Evolutionary conservation across 2,888 invertebrate species (phyloP), one percentile per base, ranked within the genome.

Genomic region (Phaedon cochleariae): DNA sequence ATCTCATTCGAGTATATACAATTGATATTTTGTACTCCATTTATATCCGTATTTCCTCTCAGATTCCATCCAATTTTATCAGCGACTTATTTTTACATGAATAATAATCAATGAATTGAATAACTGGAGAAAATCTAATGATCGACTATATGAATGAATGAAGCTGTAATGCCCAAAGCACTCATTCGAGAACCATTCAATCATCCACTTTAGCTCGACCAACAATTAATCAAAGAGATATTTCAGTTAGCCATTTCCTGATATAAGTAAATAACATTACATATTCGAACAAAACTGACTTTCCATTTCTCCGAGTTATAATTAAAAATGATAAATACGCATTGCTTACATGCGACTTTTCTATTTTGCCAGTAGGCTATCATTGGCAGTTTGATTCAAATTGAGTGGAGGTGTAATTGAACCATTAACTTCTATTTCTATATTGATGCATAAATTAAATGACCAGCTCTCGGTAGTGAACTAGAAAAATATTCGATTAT

Each of bases 261-360:
- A 65, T 41, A 41, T 57, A 64, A 62, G 60, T 55, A 57, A 64
- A 54, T 62, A 60, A 51, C 64, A 69, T 67, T 63, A 60, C 61
- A 69, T 62, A 67, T 62, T 52, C 62, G 59, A 62, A 41, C 58
- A 62, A n/a, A n/a, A 66, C 54, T 60, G 51, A 71, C 71, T 71
- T 71, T 71, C 71, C 64, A 66, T 71, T 71, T 68, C 71, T 58
- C 58, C 53, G 55, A 54, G 66, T 62, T 45, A 64, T 60, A 68
- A 70, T 70, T 70, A 70, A 64, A 70, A 70, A 66, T 68, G 61
- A 66, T 70, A 63, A 67, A 70, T 65, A 65, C 59, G 55, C 62
- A 62, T 37, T 29, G 52, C 70, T 70, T 70, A 66, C 68, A 57
- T 66, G 64, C 21, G 49, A 37, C 64, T 62, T 58, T 65, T 59